phyloP scores from a whole-genome alignment of 2,113 vertebrate genomes.

The Chelonoidis abingdonii region DNA sequence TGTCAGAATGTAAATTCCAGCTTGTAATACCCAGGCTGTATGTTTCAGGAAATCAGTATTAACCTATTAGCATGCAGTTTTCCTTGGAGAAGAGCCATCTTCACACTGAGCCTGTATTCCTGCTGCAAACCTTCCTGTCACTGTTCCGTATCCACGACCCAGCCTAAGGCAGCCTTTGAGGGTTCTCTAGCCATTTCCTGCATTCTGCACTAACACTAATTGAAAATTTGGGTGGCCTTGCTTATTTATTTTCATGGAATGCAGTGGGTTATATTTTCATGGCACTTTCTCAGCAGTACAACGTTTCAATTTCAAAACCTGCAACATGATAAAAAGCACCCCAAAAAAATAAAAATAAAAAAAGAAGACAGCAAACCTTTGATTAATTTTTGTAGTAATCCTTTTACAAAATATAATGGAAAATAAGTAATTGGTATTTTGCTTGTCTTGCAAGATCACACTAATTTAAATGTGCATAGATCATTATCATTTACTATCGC shows the following conservation, averaged over 20 bases:
- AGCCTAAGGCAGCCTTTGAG: slow-evolving; percentile 85
- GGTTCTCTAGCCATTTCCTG: slow-evolving; percentile 93
- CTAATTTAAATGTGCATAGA: slow-evolving; percentile 45
- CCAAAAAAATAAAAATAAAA: slow-evolving; percentile 58
- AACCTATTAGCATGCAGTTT: slow-evolving; percentile 79
- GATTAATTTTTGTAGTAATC: slow-evolving; percentile 67
- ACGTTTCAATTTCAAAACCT: slow-evolving; percentile 88
- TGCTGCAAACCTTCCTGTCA: slow-evolving; percentile 81
- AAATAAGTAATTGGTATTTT: slow-evolving; percentile 17
- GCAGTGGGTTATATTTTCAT: slow-evolving; percentile 97
- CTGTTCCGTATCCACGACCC: slow-evolving; percentile 80
- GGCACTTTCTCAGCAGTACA: slow-evolving; percentile 96
- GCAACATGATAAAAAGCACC: slow-evolving; percentile 76
- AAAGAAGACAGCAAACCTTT: slow-evolving; percentile 49
- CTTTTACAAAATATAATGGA: slow-evolving; percentile 63
- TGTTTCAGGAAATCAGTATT: slow-evolving; percentile 80
- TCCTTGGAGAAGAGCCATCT: slow-evolving; percentile 85
- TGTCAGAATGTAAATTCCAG: slow-evolving; percentile 77
- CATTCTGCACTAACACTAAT: slow-evolving; percentile 94
- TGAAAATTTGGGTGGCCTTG: slow-evolving; percentile 99
- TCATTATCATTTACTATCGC: slow-evolving; percentile 33
- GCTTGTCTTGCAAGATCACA: slow-evolving; percentile 47
- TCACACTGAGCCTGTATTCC: slow-evolving; percentile 78
- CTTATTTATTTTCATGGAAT: slow-evolving; percentile 99
- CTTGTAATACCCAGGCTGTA: slow-evolving; percentile 77